Evolutionary conservation across 2,797 vertebrate species (phyloP), one percentile per base, ranked within the genome.

Genomic region (Antennarius maculatus): DNA sequence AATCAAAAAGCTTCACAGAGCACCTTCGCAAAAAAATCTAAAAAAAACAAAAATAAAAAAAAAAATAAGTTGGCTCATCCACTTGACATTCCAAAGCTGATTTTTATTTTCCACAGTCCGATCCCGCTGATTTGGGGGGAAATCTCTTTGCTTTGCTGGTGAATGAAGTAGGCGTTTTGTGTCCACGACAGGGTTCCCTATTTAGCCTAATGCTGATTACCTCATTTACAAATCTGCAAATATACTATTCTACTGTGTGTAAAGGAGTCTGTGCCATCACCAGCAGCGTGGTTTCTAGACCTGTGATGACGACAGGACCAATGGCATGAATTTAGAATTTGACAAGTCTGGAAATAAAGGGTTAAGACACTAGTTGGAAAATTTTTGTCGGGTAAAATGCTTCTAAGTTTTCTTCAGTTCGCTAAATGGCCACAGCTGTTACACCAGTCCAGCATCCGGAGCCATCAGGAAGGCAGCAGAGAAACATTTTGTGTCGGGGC

Each of bases 141-240:
- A 57, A 54, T 54, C 13, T 46, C 69, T 61, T 69, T 46, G 66
- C 47, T 68, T 88, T 89, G 82, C 88, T 87, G 80, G 81, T 90
- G 87, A 89, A 83, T 88, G 83, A 85, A 88, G 74, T 85, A 81
- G 84, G 80, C 80, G 66, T 77, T 80, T 23, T 87, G 77, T 84
- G 81, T 92, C 79, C 76, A 85, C 84, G 88, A 89, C 89, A 92
- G 84, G 87, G 88, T 90, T 88, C 86, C 86, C 86, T 81, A 87
- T 83, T 86, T 87, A 85, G 85, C 89, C 85, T 86, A 92, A 90
- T 86, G 86, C 88, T 88, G 87, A 93, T 93, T 94, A 94, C 93
- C 93, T 94, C 92, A 93, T 93, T 89, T 89, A 92, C 90, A 91
- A 90, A 93, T 92, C 93, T 94, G 93, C 93, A 94, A 94, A 94